A percentile compares a stretch with the other conserved stretches of the same genome.
Conservation (phyloP, 1,140 invertebrate genomes). For the Batillaria attramentaria region DNA sequence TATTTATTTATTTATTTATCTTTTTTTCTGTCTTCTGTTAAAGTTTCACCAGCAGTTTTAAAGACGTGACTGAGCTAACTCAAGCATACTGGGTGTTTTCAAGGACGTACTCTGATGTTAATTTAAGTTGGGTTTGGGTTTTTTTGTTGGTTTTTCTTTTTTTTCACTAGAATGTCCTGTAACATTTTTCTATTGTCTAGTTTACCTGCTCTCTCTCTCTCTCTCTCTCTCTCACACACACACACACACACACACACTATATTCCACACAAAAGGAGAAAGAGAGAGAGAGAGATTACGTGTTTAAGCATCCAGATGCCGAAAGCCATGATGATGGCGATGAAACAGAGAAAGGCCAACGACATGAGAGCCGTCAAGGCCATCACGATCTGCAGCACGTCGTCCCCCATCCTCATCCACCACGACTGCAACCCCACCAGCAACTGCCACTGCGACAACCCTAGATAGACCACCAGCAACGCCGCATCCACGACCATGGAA, state of each 20-base stretch:
- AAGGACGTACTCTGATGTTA: too few species aligned
- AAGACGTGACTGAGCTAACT: too few species aligned
- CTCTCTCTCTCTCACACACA: neutral
- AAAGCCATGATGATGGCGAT: slow-evolving; percentile 59
- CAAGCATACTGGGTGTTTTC: too few species aligned
- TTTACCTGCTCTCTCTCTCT: neutral
- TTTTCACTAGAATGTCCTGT: too few species aligned
- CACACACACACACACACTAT: neutral
- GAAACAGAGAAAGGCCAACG: slow-evolving; percentile 61
- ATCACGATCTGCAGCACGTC: slow-evolving; percentile 58
- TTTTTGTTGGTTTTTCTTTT: too few species aligned
- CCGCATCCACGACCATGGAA: neutral
- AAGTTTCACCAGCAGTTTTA: too few species aligned
- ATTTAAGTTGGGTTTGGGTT: too few species aligned
- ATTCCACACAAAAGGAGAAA: neutral
- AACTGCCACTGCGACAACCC: slow-evolving; percentile 1
- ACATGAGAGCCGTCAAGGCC: slow-evolving; percentile 54
- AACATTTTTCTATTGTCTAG: too few species aligned
- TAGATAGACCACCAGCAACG: neutral
- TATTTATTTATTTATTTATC: too few species aligned
- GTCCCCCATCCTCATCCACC: slow-evolving; percentile 38
- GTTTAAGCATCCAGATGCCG: slow-evolving; percentile 63
- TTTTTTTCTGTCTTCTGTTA: too few species aligned
- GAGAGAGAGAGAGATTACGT: slow-evolving; percentile 46
- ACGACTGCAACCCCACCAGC: neutral